Evolutionary conservation across 2,113 vertebrate species (phyloP), one percentile per base, ranked within the genome.

Genomic region (Amblyornis subalaris): DNA sequence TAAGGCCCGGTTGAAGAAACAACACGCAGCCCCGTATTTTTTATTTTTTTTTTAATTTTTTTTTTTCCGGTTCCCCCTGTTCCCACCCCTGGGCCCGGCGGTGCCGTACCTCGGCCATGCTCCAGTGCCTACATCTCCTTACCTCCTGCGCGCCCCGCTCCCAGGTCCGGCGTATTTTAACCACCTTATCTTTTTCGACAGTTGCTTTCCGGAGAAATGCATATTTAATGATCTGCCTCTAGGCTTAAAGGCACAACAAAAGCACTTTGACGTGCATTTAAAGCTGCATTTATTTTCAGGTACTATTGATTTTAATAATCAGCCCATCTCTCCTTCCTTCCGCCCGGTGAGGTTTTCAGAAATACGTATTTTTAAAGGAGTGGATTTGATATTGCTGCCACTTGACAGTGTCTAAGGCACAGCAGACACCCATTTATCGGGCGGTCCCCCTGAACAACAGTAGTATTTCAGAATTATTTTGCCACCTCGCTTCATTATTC

Each of bases 161-260:
- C 93, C 76, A 89, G 75, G 86, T 88, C 93, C 33, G 69, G 95
- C 78, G 91, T 94, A 96, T 97, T 98, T 96, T 97, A 97, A 96
- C 96, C 94, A 97, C 96, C 96, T 97, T 97, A 97, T 97, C 98
- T 97, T 96, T 97, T 95, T 96, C 85, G 93, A 97, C 98, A 98
- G 97, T 98, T 97, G 97, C 98, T 98, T 98, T 97, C 96, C 95
- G 96, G 96, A 89, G 89, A 98, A 98, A 98, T 98, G 97, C 97
- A 97, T 98, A 98, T 97, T 98, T 98, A 98, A 98, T 97, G 96
- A 95, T 94, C 95, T 97, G 97, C 97, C 98, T 98, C 98, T 97
- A 97, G 97, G 97, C 98, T 98, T 97, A 98, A 98, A 98, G 96
- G 97, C 95, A 97, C 97, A 97, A 98, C 97, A 98, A 98, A 98